A percentile compares a stretch with the other conserved stretches of the same genome.
These are phyloP conservation scores for Pristis pectinata DNA, from an alignment of 2,797 vertebrate species.

Conservation along the genomic window DNA sequence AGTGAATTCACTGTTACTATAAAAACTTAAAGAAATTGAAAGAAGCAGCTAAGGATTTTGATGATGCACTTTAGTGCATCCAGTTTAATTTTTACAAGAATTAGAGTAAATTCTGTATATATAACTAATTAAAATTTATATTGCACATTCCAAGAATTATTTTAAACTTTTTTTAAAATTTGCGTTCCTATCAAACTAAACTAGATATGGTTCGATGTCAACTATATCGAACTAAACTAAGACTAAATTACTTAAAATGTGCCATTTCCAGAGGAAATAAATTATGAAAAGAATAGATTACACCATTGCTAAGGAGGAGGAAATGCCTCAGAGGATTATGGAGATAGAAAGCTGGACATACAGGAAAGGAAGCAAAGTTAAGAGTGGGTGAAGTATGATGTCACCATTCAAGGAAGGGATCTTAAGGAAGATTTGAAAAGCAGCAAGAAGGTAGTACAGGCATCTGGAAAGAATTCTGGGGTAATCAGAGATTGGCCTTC, in stretches of 20 bases:
- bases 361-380: neutral
- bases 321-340: neutral
- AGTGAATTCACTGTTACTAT: neutral
- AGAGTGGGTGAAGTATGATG: neutral
- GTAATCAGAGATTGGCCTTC: neutral
- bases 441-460: neutral
- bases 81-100: neutral
- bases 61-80: neutral
- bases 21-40: neutral
- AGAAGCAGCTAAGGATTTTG: neutral
- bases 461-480: neutral
- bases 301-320: neutral
- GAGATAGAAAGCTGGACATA: neutral
- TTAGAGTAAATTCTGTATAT: neutral
- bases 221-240: neutral
- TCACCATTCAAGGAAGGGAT: neutral
- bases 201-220: no score
- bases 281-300: neutral
- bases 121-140: neutral
- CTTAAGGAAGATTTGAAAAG: neutral
- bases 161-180: neutral
- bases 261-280: neutral
- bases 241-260: neutral
- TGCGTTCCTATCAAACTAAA: neutral
- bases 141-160: neutral